A percentile compares a stretch with the other conserved stretches of the same genome.
Evolutionary conservation across 2,888 invertebrate species (phyloP).

Genomic region (Abrostola tripartita): DNA sequence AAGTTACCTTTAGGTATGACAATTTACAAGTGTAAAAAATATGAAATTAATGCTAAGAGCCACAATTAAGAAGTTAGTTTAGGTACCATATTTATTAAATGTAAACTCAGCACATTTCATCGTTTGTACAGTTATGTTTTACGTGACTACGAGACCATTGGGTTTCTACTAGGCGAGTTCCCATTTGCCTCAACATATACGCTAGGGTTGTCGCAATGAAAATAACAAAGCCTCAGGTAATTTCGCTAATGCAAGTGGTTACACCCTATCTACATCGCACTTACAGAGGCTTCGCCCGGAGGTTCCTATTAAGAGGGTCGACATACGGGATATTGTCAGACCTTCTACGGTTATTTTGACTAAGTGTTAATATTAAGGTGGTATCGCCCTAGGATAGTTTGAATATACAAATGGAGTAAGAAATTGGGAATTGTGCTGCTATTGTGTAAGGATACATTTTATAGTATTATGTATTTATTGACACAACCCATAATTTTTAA

Average conservation of each 20-base stretch:
- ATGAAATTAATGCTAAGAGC: slow-evolving; percentile 10
- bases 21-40: slow-evolving; percentile 18
- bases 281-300: slow-evolving; percentile 76
- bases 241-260: slow-evolving; percentile 88
- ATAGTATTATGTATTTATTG: not conserved
- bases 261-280: slow-evolving; percentile 85
- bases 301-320: slow-evolving; percentile 85
- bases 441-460: not conserved
- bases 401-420: slow-evolving; percentile 59
- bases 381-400: slow-evolving; percentile 60
- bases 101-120: slow-evolving; percentile 28
- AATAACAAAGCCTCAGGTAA: slow-evolving; percentile 87
- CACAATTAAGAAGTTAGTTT: slow-evolving; percentile 1
- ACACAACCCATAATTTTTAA: too few species aligned
- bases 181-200: slow-evolving; percentile 64
- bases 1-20: not conserved
- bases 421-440: slow-evolving; percentile 39
- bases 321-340: slow-evolving; percentile 75
- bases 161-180: slow-evolving; percentile 49
- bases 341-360: slow-evolving; percentile 78
- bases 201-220: slow-evolving; percentile 82
- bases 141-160: slow-evolving; percentile 45
- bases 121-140: slow-evolving; percentile 41
- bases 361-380: slow-evolving; percentile 77
- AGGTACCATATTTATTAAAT: slow-evolving; percentile 33